Evolutionary conservation across 1,140 invertebrate genomes (phyloP), one percentile per base, ranked within the genome.

Genomic region (Cepaea nemoralis): DNA sequence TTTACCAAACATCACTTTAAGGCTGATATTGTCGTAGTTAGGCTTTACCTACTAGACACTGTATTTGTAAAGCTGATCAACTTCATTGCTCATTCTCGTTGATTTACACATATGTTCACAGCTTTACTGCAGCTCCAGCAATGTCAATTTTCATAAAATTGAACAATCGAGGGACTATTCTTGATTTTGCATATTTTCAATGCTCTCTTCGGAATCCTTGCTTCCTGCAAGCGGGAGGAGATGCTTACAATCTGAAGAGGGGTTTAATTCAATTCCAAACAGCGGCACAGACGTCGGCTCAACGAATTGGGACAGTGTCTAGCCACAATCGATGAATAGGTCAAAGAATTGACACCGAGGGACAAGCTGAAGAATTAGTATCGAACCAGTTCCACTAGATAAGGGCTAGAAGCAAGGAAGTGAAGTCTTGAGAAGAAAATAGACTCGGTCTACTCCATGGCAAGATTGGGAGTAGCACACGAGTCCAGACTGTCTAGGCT

Each of bases 271-370:
- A 63, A 63, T 63, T 63, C 27, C 59, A 31, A 2, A 63, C 27
- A 5, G n/a, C 10, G n/a, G n/a, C 27, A 14, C 27, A 31, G 59
- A 63, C n/a, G 59, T 63, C 27, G 27, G 6, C 19, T 63, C 2
- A 31, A 63, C 10, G 59, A 63, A 63, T 31, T 63, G 59, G 59
- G 59, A 31, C 59, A 31, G 27, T 16, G 59, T 63, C 59, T 63
- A 63, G 59, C 59, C 59, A 63, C 59, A 27, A 63, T 63, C 59
- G 33, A 63, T 63, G n/a, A 27, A 63, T n/a, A 16, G 59, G 59
- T 22, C 59, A 63, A 63, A 63, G 27, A 27, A 63, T 63, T 27
- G 59, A 63, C 59, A 63, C 27, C 16, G n/a, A 8, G n/a, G 59
- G 59, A 10, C 27, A 6, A 10, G 59, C 59, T 27, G 33, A n/a